These are phyloP conservation scores for Umimayanthus kanabou DNA, from an alignment of 92 coral and sea anemone genomes.

Conservation along the genomic window DNA sequence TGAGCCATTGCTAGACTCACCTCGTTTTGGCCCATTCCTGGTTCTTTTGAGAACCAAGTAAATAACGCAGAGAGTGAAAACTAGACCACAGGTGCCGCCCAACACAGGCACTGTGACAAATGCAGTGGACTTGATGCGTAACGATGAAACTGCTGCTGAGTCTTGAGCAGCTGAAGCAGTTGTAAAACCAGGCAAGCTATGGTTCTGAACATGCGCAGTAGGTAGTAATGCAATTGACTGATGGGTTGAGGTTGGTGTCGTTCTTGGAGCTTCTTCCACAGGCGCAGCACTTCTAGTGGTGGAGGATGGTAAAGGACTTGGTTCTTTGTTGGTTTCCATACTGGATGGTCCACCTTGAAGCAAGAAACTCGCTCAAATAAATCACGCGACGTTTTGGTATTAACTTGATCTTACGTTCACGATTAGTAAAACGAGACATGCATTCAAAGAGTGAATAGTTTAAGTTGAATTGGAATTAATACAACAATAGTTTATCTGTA, in stretches of 20 bases:
- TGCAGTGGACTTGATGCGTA: background rate
- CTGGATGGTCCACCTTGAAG: background rate
- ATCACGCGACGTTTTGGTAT: background rate
- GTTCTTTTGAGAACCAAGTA: background rate
- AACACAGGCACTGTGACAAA: background rate
- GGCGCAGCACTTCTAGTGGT: background rate
- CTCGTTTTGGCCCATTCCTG: background rate
- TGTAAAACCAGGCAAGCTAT: background rate
- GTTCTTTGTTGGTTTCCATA: background rate
- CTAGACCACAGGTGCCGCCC: background rate
- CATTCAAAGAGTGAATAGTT: no score
- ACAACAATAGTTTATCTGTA: no score
- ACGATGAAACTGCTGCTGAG: background rate
- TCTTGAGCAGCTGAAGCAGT: background rate
- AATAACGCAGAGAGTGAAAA: background rate
- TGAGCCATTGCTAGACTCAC: background rate
- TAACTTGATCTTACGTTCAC: background rate
- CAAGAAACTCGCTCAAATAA: no score
- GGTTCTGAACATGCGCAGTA: background rate
- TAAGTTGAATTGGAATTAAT: no score
- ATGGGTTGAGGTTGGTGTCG: background rate
- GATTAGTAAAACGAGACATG: no score
- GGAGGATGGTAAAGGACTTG: background rate
- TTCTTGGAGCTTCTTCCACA: background rate
- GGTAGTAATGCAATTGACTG: background rate